These are phyloP conservation scores for Condylura cristata DNA, from an alignment of 2,113 vertebrate species.

Conservation along the genomic window DNA sequence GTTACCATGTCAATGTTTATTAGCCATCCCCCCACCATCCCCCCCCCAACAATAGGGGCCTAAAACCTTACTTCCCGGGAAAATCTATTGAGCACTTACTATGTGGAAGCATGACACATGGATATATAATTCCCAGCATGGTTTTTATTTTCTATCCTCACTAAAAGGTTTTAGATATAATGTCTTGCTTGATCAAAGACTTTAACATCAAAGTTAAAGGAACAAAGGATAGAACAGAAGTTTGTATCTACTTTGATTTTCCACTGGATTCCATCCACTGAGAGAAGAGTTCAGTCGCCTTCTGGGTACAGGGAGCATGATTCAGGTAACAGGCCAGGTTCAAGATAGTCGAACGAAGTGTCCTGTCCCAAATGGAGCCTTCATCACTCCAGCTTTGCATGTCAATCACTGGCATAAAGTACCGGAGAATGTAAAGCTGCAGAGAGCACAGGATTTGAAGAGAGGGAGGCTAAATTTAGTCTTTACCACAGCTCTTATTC, in stretches of 20 bases:
- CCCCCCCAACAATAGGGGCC: background rate
- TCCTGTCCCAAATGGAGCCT: slow-evolving; percentile 50
- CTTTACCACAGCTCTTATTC: background rate
- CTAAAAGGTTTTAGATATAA: slow-evolving; percentile 55
- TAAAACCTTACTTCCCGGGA: background rate
- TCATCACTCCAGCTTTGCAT: slow-evolving; percentile 64
- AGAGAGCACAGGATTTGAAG: slow-evolving; percentile 41
- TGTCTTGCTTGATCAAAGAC: slow-evolving; percentile 60
- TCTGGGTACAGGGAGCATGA: slow-evolving; percentile 47
- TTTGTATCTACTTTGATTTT: slow-evolving; percentile 69
- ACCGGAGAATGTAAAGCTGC: slow-evolving; percentile 65
- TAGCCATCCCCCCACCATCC: background rate
- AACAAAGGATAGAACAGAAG: slow-evolving; percentile 52
- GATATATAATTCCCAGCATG: background rate
- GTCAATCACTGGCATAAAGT: slow-evolving; percentile 78
- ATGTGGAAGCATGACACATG: background rate
- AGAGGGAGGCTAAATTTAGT: slow-evolving; percentile 60
- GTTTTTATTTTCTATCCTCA: background rate
- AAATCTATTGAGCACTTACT: slow-evolving; percentile 8
- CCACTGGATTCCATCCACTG: slow-evolving; percentile 55
- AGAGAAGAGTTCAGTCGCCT: slow-evolving; percentile 63
- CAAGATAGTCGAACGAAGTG: slow-evolving; percentile 11
- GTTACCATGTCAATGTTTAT: background rate
- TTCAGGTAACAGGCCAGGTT: slow-evolving; percentile 66
- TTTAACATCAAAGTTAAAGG: slow-evolving; percentile 59